Evolutionary conservation across 2,113 vertebrate genomes (phyloP).

Genomic region (Stomatorhinus ivindoensis): DNA sequence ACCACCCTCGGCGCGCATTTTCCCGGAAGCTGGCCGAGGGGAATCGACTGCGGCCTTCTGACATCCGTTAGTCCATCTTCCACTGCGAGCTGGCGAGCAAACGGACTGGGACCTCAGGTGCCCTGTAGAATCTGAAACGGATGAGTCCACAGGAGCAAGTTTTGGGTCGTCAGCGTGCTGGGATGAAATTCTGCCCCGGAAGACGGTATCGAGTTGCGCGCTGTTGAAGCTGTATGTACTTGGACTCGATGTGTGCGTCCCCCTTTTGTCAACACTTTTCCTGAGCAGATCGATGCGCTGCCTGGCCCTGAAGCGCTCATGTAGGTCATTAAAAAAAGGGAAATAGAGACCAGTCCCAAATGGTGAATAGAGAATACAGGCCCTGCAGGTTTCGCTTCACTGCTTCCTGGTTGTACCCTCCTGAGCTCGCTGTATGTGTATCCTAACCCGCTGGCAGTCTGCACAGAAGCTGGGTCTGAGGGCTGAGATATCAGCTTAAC

Average conservation of each 20-base stretch:
- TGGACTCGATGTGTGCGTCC: constrained; percentile 31
- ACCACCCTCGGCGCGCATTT: neutral
- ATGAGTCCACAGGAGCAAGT: constrained; percentile 37
- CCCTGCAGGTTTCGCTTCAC: neutral
- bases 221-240: constrained; percentile 31
- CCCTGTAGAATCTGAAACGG: constrained; percentile 25
- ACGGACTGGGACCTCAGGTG: constrained; percentile 3
- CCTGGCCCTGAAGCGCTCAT: neutral
- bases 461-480: neutral
- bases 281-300: constrained; percentile 22
- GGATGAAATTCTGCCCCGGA: constrained; percentile 39
- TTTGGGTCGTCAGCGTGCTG: constrained; percentile 32
- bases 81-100: neutral
- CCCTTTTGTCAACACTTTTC: constrained; percentile 39
- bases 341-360: neutral
- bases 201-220: constrained; percentile 29
- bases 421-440: neutral
- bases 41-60: neutral
- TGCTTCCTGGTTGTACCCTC: neutral
- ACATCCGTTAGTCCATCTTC: neutral
- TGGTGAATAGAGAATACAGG: neutral
- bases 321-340: constrained; percentile 23
- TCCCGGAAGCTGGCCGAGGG: neutral
- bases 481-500: neutral
- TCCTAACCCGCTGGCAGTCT: neutral